Base-by-base conservation (phyloP, 2,113 vertebrate species). In the cattle (Bos taurus) region DNA sequence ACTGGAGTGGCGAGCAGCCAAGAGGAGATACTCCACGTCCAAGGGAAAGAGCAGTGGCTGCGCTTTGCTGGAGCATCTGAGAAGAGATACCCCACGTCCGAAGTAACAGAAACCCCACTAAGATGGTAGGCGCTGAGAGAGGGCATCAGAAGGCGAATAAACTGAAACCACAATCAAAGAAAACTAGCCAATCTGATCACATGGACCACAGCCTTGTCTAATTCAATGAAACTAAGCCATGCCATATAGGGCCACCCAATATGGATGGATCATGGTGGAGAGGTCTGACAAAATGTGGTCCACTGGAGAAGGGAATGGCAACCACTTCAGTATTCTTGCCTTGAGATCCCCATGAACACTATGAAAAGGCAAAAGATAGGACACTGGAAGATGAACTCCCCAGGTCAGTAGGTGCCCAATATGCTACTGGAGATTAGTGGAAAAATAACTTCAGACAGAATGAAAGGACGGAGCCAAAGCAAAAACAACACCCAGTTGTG, bases 1-100 rank as follows among this genome's bases (percentile, higher is more conserved):
- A 12, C 67, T 40, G 5, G 19, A 71, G 67, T 0, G 1, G n/a
- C 0, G 1, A 71, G 67, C 5, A 21, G 19, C 67, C n/a, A 12
- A 36, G n/a, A 40, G 19, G n/a, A 40, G 19, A 40, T 12, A 71
- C n/a, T 36, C 67, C 10, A 40, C 0, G 0, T 40, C 19, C 67
- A 71, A 23, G n/a, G 67, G 40, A 71, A 40, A 28, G 28, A 62
- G 60, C 60, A 62, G 60, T 62, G 28, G 28, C 28, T 62, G 60
- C 0, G 2, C 28, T 30, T 62, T 62, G 28, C 6, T 30, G 13
- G 19, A 71, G 36, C 0, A 21, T n/a, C n/a, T 17, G 8, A 67
- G 64, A 23, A 36, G 10, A 40, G 10, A 71, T 3, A 71, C 19
- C n/a, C n/a, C 19, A 23, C 0, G 0, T 71, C 1, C 19, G 23